A percentile compares a stretch with the other conserved stretches of the same genome.
Evolutionary conservation across 2,888 invertebrate genomes (phyloP).

Genomic region (Hemistola chrysoprasaria): DNA sequence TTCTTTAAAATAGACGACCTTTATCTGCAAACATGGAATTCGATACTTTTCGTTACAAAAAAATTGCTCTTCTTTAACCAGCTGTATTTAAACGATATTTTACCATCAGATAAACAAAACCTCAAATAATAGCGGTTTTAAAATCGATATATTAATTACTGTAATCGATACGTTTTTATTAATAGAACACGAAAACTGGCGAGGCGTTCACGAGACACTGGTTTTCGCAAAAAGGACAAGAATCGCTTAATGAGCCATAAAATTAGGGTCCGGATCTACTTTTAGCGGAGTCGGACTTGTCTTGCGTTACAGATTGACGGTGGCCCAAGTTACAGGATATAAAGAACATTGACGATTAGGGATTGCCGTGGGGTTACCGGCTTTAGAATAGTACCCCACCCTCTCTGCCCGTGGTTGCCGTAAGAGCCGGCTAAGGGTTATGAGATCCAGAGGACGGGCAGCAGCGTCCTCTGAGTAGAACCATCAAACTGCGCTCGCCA

Average conservation of each 20-base stretch:
- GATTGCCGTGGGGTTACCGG: no score
- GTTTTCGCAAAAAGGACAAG: conserved; percentile 68
- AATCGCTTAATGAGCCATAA: conserved; percentile 72
- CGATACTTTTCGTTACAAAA: conserved; percentile 20
- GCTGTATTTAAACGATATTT: conserved; percentile 26
- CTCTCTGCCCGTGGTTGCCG: no score
- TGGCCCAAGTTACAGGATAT: conserved; percentile 32
- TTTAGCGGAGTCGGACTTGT: conserved; percentile 46
- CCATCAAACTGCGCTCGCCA: no score
- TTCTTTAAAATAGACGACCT: no score
- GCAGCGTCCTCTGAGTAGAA: no score
- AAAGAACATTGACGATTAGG: conserved; percentile 16
- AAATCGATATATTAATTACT: conserved; percentile 41
- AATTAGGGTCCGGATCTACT: conserved; percentile 70
- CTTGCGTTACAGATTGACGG: conserved; percentile 49
- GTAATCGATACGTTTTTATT: conserved; percentile 60
- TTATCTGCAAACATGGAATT: conserved; percentile 25
- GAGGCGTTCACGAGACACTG: conserved; percentile 51
- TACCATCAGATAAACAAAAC: conserved; percentile 21
- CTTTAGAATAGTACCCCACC: no score
- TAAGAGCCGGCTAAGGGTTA: no score
- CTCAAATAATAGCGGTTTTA: conserved; percentile 27
- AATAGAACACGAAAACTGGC: conserved; percentile 34
- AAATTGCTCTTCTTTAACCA: conserved; percentile 12
- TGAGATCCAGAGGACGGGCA: no score